Evolutionary conservation across 1,140 invertebrate species (phyloP).

Genomic region (Zaprionus ghesquierei): DNA sequence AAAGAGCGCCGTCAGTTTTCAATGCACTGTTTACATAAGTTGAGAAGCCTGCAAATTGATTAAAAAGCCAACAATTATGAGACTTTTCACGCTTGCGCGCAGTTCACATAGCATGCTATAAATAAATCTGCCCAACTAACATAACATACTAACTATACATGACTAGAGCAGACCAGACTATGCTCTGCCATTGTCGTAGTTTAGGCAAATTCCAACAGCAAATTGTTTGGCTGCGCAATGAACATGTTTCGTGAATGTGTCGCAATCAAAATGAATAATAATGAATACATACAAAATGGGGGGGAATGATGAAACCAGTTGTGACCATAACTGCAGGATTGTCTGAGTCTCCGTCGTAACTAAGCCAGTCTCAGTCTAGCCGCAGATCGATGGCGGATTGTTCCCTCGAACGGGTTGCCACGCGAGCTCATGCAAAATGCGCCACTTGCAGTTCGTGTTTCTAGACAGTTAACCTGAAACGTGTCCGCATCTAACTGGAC

Average conservation of each 20-base stretch:
- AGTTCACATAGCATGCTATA: constrained; percentile 35
- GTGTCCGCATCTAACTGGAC: constrained; percentile 39
- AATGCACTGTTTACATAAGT: constrained; percentile 62
- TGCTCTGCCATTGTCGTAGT: constrained; percentile 34
- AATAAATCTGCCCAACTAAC: not conserved
- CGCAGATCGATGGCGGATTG: constrained; percentile 53
- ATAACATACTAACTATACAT: not conserved
- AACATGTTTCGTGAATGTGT: constrained; percentile 63
- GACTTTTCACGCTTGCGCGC: constrained; percentile 66
- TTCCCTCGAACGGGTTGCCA: constrained; percentile 14
- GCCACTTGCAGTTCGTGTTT: constrained; percentile 55
- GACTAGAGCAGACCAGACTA: not conserved
- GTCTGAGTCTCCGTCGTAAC: not conserved
- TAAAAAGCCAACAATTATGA: constrained; percentile 56
- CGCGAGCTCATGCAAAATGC: constrained; percentile 44
- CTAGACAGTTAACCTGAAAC: constrained; percentile 42
- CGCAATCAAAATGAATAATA: constrained; percentile 79
- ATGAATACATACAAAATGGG: constrained; percentile 66
- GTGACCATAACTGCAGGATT: constrained; percentile 64
- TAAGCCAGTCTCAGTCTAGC: not conserved
- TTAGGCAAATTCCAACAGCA: constrained; percentile 44
- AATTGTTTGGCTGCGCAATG: constrained; percentile 54
- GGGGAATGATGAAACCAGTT: constrained; percentile 76
- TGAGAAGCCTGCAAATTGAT: constrained; percentile 67
- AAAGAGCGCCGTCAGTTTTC: constrained; percentile 54